These are phyloP conservation scores for Sebastes itinus DNA, from an alignment of 2,797 vertebrate genomes.

Conservation along the genomic window DNA sequence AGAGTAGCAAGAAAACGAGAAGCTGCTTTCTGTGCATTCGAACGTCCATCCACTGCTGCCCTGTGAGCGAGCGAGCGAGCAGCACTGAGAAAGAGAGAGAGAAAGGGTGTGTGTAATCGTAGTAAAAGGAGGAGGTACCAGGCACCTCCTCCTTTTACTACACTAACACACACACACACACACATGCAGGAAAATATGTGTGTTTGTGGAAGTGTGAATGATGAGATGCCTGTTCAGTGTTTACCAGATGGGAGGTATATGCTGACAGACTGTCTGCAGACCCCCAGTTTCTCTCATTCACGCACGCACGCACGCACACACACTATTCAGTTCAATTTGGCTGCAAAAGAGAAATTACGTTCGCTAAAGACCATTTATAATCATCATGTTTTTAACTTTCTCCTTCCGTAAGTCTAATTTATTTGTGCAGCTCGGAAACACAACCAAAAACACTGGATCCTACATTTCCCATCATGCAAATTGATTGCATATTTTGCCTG, in stretches of 20 bases:
- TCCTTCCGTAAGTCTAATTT: neutral
- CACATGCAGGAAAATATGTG: neutral
- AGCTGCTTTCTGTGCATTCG: neutral
- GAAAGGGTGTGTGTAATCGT: neutral
- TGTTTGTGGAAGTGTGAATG: neutral
- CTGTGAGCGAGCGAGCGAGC: neutral
- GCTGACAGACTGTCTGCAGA: neutral
- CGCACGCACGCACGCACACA: neutral
- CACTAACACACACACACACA: neutral
- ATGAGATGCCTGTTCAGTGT: constrained; percentile 7
- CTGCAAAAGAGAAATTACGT: too few species aligned
- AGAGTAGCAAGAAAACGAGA: neutral
- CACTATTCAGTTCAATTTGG: too few species aligned
- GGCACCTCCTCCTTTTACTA: constrained; percentile 15
- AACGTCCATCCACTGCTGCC: neutral
- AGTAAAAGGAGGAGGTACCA: constrained; percentile 5
- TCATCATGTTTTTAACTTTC: neutral
- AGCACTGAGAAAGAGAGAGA: neutral
- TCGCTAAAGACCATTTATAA: neutral
- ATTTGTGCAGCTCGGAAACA: neutral
- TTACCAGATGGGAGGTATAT: constrained; percentile 4
- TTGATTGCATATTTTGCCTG: too few species aligned
- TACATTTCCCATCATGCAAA: too few species aligned
- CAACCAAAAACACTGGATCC: neutral
- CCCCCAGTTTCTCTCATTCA: neutral